A percentile compares a stretch with the other conserved stretches of the same genome.
Evolutionary conservation across 2,113 vertebrate species (phyloP).

Genomic region (Colistium nudipinnis): DNA sequence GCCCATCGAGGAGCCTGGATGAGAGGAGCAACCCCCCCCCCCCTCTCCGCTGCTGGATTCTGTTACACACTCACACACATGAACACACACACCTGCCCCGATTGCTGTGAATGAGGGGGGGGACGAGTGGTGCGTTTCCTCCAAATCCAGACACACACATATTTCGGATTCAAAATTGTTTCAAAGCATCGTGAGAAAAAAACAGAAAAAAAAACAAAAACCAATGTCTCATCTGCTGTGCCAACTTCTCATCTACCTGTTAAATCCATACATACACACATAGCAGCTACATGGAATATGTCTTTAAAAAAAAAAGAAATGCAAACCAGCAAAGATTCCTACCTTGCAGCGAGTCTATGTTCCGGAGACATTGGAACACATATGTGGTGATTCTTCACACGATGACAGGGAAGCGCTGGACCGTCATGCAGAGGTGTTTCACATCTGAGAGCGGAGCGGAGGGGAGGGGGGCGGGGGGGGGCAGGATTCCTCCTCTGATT

Average conservation of each 20-base stretch:
- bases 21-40: slow-evolving; percentile 61
- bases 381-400: slow-evolving; percentile 76
- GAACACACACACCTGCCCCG: slow-evolving; percentile 46
- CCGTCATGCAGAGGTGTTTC: slow-evolving; percentile 72
- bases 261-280: slow-evolving; percentile 53
- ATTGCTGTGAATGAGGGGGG: slow-evolving; percentile 35
- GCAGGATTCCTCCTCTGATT: slow-evolving; percentile 62
- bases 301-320: slow-evolving; percentile 13
- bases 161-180: slow-evolving; percentile 14
- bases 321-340: slow-evolving; percentile 51
- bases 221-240: slow-evolving; percentile 51
- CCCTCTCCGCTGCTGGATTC: slow-evolving; percentile 56
- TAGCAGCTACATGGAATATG: slow-evolving; percentile 29
- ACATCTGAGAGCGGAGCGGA: slow-evolving; percentile 57
- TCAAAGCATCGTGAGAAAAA: slow-evolving; percentile 1
- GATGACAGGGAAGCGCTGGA: slow-evolving; percentile 69
- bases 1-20: slow-evolving; percentile 54
- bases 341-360: slow-evolving; percentile 80
- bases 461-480: neutral
- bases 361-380: slow-evolving; percentile 81
- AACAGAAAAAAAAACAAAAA: too few species aligned
- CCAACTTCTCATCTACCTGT: slow-evolving; percentile 75
- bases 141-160: slow-evolving; percentile 41
- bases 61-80: slow-evolving; percentile 35
- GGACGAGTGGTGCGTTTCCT: slow-evolving; percentile 23